Evolutionary conservation across 2,113 vertebrate species (phyloP).

Genomic region (Rhizomys pruinosus): DNA sequence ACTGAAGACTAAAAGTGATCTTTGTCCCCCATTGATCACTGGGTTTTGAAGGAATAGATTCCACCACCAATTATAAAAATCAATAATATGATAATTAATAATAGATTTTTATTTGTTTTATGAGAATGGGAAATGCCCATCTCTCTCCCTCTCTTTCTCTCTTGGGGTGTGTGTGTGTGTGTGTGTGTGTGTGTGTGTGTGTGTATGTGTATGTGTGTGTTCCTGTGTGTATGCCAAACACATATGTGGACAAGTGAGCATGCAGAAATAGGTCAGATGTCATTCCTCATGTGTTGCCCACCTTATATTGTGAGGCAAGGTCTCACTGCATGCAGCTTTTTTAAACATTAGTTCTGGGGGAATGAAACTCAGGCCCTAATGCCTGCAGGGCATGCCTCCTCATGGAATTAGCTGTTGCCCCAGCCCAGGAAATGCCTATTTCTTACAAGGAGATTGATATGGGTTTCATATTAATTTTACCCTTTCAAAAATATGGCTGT

Average conservation of each 20-base stretch:
- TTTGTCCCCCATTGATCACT: neutral
- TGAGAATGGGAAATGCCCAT: neutral
- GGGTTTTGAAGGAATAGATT: neutral
- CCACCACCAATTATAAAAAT: neutral
- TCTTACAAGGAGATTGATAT: neutral
- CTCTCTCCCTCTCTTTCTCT: too few relatives aligned
- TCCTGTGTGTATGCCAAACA: neutral
- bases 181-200: neutral
- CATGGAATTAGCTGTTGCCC: neutral
- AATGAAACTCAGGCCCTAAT: neutral
- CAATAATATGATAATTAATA: too few relatives aligned
- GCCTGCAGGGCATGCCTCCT: neutral
- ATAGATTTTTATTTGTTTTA: constrained; percentile 1
- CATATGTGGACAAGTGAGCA: too few relatives aligned
- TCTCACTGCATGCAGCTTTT: neutral
- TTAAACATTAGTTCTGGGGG: neutral
- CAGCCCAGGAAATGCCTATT: neutral
- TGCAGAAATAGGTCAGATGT: neutral
- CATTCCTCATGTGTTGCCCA: neutral
- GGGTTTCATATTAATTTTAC: neutral
- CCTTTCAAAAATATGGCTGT: neutral
- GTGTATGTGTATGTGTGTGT: neutral
- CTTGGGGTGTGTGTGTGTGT: neutral
- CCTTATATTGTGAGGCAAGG: neutral
- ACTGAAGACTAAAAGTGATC: neutral